Percentiles rank a stretch among this genome's conserved stretches.
Conservation (phyloP, 2,888 invertebrate genomes). For the Lepidochrysops patricia region DNA sequence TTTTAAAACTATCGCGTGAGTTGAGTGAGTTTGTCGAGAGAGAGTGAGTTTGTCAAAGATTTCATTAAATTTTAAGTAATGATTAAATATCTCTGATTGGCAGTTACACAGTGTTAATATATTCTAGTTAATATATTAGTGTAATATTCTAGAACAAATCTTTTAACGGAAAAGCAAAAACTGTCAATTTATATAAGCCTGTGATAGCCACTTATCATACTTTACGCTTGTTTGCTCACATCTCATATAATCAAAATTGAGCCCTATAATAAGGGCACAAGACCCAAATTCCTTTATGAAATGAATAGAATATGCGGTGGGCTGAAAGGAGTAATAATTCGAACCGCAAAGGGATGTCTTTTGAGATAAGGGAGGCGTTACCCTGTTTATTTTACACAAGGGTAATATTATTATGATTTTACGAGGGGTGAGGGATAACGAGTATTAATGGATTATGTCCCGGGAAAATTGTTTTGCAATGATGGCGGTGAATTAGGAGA, state of each 20-base stretch:
- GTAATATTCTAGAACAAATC: background rate
- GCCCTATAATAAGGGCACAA: background rate
- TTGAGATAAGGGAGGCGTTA: conserved; percentile 25
- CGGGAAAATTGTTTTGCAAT: conserved; percentile 8
- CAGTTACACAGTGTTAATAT: too few species aligned
- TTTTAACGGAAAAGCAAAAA: background rate
- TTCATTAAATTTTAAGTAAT: too few species aligned
- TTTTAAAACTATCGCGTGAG: too few species aligned
- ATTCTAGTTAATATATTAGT: too few species aligned
- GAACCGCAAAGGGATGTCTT: conserved; percentile 26
- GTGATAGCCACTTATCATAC: background rate
- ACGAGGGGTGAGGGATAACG: conserved; percentile 13
- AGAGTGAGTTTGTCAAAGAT: too few species aligned
- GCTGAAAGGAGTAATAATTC: conserved; percentile 28
- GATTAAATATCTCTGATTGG: too few species aligned
- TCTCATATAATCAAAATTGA: background rate
- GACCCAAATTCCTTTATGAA: background rate
- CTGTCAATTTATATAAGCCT: background rate
- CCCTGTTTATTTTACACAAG: conserved; percentile 13
- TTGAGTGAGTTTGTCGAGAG: too few species aligned
- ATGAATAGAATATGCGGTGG: conserved; percentile 20
- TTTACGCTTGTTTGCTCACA: background rate
- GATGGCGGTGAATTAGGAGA: background rate
- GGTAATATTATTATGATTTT: conserved; percentile 16
- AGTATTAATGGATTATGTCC: conserved; percentile 13